Conservation (phyloP, 2,797 vertebrate species). For the Sardinella longiceps region DNA sequence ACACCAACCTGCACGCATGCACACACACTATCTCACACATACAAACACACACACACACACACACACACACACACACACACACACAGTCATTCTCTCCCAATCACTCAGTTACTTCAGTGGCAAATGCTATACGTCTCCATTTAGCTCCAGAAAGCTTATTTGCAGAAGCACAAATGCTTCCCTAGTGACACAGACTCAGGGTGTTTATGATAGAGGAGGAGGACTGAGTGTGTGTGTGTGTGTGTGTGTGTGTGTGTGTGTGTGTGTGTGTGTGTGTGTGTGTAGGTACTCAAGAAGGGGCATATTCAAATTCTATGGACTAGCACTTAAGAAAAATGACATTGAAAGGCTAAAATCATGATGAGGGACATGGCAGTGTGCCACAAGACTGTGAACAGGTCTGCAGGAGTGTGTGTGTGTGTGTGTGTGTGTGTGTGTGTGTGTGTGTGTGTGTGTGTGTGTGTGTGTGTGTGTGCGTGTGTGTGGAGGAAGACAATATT, state of each 20-base stretch:
- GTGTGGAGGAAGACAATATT: neutral
- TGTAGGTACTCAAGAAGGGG: neutral
- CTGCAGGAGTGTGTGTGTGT: neutral
- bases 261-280: neutral
- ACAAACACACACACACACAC: too few species aligned
- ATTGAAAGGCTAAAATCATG: neutral
- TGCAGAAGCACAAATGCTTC: slow-evolving; percentile 78
- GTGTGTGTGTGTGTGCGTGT: too few species aligned
- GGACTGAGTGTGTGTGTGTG: neutral
- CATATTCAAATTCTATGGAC: neutral
- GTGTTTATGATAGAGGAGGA: slow-evolving; percentile 36
- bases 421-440: too few species aligned
- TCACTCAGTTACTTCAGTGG: slow-evolving; percentile 85
- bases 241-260: neutral
- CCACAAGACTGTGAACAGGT: neutral
- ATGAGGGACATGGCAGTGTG: neutral
- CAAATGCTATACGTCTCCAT: slow-evolving; percentile 86
- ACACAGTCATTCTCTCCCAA: slow-evolving; percentile 79
- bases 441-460: too few species aligned
- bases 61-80: too few species aligned
- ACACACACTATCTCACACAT: too few species aligned
- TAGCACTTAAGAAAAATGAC: slow-evolving; percentile 8
- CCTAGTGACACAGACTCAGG: slow-evolving; percentile 55
- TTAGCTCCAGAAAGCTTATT: slow-evolving; percentile 84
- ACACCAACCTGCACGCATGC: too few species aligned